A percentile compares a stretch with the other conserved stretches of the same genome.
Conservation (phyloP, 2,113 vertebrate species). For the Montifringilla adamsi region DNA sequence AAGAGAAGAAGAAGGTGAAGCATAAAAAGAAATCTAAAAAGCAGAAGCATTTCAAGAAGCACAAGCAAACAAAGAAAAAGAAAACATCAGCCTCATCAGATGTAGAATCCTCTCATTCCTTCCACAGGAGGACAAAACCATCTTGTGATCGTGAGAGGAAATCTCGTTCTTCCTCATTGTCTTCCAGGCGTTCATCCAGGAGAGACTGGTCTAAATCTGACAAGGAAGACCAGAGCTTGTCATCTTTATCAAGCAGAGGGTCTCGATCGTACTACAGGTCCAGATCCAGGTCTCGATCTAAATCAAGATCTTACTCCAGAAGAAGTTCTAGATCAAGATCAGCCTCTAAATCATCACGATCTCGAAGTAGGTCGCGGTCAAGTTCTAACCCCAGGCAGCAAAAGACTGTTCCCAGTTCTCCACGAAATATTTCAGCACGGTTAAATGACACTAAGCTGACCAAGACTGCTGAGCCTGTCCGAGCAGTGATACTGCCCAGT, state of each 20-base stretch:
- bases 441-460: constrained; percentile 67
- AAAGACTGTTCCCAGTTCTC: constrained; percentile 63
- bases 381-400: constrained; percentile 54
- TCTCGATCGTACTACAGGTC: constrained; percentile 79
- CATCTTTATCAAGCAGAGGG: constrained; percentile 74
- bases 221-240: constrained; percentile 73
- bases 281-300: constrained; percentile 68
- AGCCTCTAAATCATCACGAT: constrained; percentile 71
- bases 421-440: constrained; percentile 62
- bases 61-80: constrained; percentile 81
- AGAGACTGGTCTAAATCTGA: constrained; percentile 80
- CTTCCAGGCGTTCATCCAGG: constrained; percentile 74
- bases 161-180: constrained; percentile 77
- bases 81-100: constrained; percentile 68
- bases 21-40: constrained; percentile 93
- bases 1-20: constrained; percentile 89
- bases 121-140: constrained; percentile 67
- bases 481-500: constrained; percentile 65
- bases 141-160: constrained; percentile 68
- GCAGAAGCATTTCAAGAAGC: constrained; percentile 85
- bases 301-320: constrained; percentile 78
- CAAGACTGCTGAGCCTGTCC: constrained; percentile 68
- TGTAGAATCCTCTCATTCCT: constrained; percentile 75
- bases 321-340: constrained; percentile 78
- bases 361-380: constrained; percentile 64